Evolutionary conservation across 2,113 vertebrate species (phyloP), one percentile per base, ranked within the genome.

Genomic region (Strix aluco): DNA sequence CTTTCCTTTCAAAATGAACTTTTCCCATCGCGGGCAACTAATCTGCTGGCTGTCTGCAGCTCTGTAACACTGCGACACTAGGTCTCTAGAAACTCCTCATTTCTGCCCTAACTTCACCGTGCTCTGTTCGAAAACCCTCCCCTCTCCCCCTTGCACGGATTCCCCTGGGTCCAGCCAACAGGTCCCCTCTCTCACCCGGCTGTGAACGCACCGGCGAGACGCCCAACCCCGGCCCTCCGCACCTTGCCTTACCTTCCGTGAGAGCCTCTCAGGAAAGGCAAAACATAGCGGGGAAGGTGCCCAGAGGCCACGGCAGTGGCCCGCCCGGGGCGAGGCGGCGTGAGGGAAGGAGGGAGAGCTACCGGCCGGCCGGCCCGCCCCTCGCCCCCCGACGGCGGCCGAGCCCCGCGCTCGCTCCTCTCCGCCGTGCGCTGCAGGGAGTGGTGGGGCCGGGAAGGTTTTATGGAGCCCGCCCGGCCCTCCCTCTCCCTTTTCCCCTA

Each of bases 1-100:
- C 80, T 91, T 54, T 61, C 52, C 40, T 54, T 86, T 81, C 95
- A 90, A 93, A 95, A 65, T 21, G 40, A 93, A 91, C 51, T 91
- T 95, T 81, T 63, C 74, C 59, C 62, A 63, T 78, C 59, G 66
- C 86, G 81, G 88, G 73, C 78, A 72, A 59, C 32, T 29, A 34
- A 86, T 46, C 25, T n/a, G 59, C 47, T 5, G 40, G 63, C 27
- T 30, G 15, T 16, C n/a, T 34, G 58, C 49, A 72, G 5, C 23
- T 16, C 54, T 1, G 38, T 5, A 55, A 55, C 69, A 22, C 46
- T 30, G 8, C 61, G 65, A 8, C 54, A 4, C 9, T 2, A 19
- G 55, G 52, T 54, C 49, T 65, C 74, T 2, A 25, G 26, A 36
- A 88, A 19, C 55, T n/a, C 6, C 55, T 54, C 40, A 10, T 11